Conservation (phyloP, 2,797 vertebrate species). For the Pseudotriccus pelzelni region DNA sequence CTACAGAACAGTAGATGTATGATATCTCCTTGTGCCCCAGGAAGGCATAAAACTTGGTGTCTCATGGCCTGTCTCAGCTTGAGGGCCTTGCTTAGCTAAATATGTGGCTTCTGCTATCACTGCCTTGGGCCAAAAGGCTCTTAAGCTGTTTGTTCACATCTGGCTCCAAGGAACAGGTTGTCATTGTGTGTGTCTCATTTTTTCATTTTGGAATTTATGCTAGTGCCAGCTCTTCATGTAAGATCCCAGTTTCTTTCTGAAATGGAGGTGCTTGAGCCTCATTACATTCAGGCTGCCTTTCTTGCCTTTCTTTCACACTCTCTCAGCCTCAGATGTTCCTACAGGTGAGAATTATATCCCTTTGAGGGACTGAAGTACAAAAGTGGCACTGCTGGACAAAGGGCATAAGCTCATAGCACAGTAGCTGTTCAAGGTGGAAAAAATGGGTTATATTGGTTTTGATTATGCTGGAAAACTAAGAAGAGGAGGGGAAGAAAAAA, state of each 20-base stretch:
- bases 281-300: background rate
- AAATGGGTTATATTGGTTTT: background rate
- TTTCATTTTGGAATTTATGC: background rate
- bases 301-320: background rate
- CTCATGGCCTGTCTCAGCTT: background rate
- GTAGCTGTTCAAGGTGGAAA: background rate
- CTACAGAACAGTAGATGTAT: background rate
- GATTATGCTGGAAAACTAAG: background rate
- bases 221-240: background rate
- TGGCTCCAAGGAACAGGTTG: background rate
- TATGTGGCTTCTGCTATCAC: background rate
- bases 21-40: background rate
- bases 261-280: background rate
- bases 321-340: background rate
- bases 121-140: background rate
- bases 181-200: background rate
- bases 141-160: background rate
- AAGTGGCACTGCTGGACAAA: background rate
- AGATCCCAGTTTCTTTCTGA: background rate
- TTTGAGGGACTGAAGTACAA: background rate
- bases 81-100: background rate
- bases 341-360: background rate
- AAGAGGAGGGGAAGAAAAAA: background rate
- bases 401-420: background rate
- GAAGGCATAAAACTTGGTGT: background rate